These are phyloP conservation scores for Pituophis catenifer DNA, from an alignment of 2,113 vertebrate species.

Conservation along the genomic window DNA sequence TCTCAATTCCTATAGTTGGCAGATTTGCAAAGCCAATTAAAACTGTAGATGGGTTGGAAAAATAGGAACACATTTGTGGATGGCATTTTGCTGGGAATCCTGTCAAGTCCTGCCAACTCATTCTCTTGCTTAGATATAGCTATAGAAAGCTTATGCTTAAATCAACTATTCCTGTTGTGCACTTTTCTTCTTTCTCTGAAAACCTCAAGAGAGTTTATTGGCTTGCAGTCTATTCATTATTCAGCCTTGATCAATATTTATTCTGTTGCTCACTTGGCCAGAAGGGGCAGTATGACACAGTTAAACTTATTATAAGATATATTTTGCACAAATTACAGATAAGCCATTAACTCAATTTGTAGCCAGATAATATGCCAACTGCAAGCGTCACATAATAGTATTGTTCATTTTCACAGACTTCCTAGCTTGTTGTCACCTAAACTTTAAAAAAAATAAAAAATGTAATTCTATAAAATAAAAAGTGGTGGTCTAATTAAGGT, in stretches of 20 bases:
- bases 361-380: background rate
- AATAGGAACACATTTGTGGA: background rate
- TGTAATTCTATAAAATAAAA: background rate
- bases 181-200: background rate
- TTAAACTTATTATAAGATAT: background rate
- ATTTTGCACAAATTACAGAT: background rate
- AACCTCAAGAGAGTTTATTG: background rate
- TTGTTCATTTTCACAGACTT: background rate
- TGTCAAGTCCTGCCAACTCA: background rate
- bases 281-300: background rate
- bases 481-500: background rate
- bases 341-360: background rate
- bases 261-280: background rate
- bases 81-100: background rate
- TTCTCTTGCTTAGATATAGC: background rate
- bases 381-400: background rate
- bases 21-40: background rate
- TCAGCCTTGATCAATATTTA: background rate
- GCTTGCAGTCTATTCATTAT: background rate
- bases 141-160: background rate
- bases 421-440: background rate
- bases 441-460: background rate
- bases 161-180: background rate
- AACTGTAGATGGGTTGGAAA: background rate
- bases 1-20: background rate